These are phyloP conservation scores for Misgurnus anguillicaudatus DNA, from an alignment of 2,113 vertebrate genomes.

Conservation along the genomic window DNA sequence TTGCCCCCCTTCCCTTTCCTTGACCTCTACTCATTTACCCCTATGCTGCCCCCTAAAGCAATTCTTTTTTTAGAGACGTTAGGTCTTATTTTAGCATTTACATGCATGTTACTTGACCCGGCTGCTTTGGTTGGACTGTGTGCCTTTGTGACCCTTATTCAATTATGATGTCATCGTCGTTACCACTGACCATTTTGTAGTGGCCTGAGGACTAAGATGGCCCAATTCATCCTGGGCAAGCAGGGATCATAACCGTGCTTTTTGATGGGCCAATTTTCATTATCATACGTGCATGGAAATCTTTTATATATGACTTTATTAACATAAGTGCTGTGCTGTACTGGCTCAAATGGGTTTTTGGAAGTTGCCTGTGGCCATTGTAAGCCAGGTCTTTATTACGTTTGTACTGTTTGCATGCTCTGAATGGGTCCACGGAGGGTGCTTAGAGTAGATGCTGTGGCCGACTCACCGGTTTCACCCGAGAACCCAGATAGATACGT, in stretches of 20 bases:
- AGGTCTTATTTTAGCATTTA: slow-evolving; percentile 6
- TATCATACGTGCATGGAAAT: background rate
- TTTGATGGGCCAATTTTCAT: background rate
- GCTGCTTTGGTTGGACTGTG: background rate
- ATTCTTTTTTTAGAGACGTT: background rate
- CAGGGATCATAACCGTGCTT: slow-evolving; percentile 15
- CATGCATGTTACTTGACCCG: slow-evolving; percentile 20
- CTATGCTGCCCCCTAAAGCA: slow-evolving; percentile 9
- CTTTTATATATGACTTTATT: slow-evolving; percentile 33
- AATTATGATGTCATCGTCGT: background rate
- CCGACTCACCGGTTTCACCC: slow-evolving; percentile 9
- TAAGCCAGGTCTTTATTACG: slow-evolving; percentile 7
- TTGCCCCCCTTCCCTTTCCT: slow-evolving; percentile 12
- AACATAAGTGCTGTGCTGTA: slow-evolving; percentile 24
- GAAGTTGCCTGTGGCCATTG: slow-evolving; percentile 12
- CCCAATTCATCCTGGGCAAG: background rate
- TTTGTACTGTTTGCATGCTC: background rate
- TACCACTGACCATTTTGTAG: slow-evolving; percentile 38
- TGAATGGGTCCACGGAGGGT: slow-evolving; percentile 24
- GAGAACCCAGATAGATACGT: slow-evolving; percentile 34
- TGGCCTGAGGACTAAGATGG: slow-evolving; percentile 2
- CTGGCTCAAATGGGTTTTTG: slow-evolving; percentile 35
- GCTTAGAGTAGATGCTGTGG: slow-evolving; percentile 9
- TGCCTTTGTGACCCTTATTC: background rate
- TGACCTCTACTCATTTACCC: slow-evolving; percentile 43